These are phyloP conservation scores for Clarias batrachus DNA, from an alignment of 2,113 vertebrate genomes.

Conservation along the genomic window DNA sequence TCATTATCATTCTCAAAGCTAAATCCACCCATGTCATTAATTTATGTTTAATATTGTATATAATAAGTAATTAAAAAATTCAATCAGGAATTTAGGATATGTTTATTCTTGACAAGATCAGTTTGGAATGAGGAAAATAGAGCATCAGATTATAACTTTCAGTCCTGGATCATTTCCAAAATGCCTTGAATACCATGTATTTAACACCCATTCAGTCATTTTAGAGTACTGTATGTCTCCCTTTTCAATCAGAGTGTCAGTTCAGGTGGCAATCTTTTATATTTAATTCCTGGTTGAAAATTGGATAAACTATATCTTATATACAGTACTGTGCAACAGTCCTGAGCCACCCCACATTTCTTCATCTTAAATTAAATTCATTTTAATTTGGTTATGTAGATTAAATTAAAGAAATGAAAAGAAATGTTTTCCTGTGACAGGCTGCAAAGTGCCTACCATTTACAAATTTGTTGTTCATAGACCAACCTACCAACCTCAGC, in stretches of 20 bases:
- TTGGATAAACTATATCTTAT: not conserved
- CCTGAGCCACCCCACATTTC: too few relatives aligned
- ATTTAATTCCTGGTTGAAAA: not conserved
- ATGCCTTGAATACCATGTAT: not conserved
- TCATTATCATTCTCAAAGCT: constrained; percentile 1
- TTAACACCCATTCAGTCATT: not conserved
- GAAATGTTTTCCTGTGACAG: too few relatives aligned
- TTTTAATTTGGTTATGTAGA: too few relatives aligned
- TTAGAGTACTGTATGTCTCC: not conserved
- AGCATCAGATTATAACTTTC: not conserved
- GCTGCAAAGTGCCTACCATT: too few relatives aligned
- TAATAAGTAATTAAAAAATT: not conserved
- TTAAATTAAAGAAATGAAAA: too few relatives aligned
- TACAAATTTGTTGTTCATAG: too few relatives aligned
- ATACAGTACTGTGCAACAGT: not conserved
- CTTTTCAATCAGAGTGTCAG: not conserved
- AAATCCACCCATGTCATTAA: not conserved
- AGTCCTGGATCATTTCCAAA: not conserved
- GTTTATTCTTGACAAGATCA: not conserved
- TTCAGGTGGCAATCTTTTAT: not conserved
- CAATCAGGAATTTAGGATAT: not conserved
- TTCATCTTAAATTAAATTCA: too few relatives aligned
- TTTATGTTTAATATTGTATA: not conserved
- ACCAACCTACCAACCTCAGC: too few relatives aligned
- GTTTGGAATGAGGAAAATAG: not conserved